Evolutionary conservation across 2,888 invertebrate genomes (phyloP).

Genomic region (Junonia oenone): DNA sequence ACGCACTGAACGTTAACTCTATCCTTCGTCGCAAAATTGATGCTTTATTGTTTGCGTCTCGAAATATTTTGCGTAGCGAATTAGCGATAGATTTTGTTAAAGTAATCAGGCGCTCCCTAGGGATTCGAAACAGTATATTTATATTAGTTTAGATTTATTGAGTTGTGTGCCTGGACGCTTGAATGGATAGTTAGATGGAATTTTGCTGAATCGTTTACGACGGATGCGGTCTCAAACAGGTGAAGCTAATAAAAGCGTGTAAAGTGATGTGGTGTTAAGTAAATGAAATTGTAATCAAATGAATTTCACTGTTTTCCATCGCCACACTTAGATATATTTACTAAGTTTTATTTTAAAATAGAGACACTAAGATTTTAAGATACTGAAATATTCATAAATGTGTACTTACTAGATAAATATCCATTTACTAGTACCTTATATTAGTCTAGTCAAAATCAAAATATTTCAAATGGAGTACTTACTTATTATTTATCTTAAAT

Average conservation of each 20-base stretch:
- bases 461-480: background rate
- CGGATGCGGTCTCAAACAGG: no score
- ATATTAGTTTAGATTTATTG: slow-evolving; percentile 10
- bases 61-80: slow-evolving; percentile 5
- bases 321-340: background rate
- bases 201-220: slow-evolving; percentile 1
- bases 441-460: slow-evolving; percentile 53
- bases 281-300: background rate
- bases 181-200: slow-evolving; percentile 8
- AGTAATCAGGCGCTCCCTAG: background rate
- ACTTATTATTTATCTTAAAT: background rate
- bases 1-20: background rate
- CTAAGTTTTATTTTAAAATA: slow-evolving; percentile 30
- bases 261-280: no score
- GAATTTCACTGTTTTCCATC: background rate
- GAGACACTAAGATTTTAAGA: slow-evolving; percentile 49
- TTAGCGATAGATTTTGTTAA: background rate
- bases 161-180: slow-evolving; percentile 19
- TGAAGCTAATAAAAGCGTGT: no score
- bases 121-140: slow-evolving; percentile 4
- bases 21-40: background rate
- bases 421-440: slow-evolving; percentile 36
- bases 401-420: slow-evolving; percentile 47
- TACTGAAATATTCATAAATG: slow-evolving; percentile 30
- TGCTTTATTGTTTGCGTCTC: slow-evolving; percentile 1